A percentile compares a stretch with the other conserved stretches of the same genome.
Conservation (phyloP, 2,888 invertebrate species). For the Allacma fusca region DNA sequence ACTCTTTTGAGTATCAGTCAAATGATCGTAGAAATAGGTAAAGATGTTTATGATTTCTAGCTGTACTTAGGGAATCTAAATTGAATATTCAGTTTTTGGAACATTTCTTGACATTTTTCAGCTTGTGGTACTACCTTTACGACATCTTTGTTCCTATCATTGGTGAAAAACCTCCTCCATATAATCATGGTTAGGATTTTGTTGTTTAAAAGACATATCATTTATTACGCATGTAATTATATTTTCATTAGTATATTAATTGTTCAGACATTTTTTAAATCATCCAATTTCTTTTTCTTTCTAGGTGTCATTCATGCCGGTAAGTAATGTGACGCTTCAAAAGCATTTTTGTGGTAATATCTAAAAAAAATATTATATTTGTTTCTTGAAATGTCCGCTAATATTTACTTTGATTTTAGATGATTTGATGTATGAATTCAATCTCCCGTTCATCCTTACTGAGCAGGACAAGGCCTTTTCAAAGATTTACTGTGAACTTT, state of each 20-base stretch:
- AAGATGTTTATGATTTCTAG: too few species aligned
- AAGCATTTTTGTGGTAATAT: too few species aligned
- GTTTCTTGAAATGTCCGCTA: too few species aligned
- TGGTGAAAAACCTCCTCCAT: conserved; percentile 46
- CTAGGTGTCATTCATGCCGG: conserved; percentile 50
- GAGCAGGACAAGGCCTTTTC: conserved; percentile 37
- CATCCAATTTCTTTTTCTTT: conserved; percentile 25
- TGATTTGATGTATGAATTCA: conserved; percentile 53
- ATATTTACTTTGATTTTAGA: too few species aligned
- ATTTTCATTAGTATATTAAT: too few species aligned
- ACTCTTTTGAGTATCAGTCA: conserved; percentile 53
- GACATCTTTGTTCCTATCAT: conserved; percentile 37
- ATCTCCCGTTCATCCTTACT: conserved; percentile 38
- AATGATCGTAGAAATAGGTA: conserved; percentile 40
- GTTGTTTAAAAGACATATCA: too few species aligned
- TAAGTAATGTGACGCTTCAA: too few species aligned
- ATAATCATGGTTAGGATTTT: conserved; percentile 46
- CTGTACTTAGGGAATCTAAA: too few species aligned
- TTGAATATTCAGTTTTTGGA: too few species aligned
- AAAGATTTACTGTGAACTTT: conserved; percentile 35
- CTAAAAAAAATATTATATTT: too few species aligned
- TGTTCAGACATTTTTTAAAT: too few species aligned
- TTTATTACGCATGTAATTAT: too few species aligned
- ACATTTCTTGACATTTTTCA: neutral
- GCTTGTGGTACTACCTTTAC: conserved; percentile 39